These are phyloP conservation scores for Halesus radiatus DNA, from an alignment of 1,140 invertebrate species.

Conservation along the genomic window DNA sequence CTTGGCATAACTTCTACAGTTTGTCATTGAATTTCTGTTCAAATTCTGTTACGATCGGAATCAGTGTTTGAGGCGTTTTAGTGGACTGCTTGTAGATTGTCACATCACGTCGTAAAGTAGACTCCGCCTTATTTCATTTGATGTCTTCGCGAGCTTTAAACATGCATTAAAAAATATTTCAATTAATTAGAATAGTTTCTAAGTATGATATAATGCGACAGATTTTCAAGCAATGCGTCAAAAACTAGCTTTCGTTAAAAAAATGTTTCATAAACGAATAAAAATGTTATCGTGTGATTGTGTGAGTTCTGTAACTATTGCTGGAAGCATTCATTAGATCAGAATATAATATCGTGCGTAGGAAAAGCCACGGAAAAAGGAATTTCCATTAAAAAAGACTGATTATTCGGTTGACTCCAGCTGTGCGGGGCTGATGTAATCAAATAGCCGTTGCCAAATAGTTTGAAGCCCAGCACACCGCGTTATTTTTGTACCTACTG, in stretches of 20 bases:
- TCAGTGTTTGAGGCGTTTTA: not conserved
- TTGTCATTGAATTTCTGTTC: slow-evolving; percentile 8
- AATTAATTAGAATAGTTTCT: too few species aligned
- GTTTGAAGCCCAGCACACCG: not conserved
- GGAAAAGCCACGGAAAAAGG: not conserved
- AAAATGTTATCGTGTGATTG: not conserved
- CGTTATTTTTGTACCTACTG: not conserved
- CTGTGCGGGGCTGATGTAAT: slow-evolving; percentile 19
- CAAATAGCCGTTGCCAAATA: not conserved
- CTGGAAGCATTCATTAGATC: not conserved
- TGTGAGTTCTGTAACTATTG: not conserved
- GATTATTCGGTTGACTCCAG: slow-evolving; percentile 10
- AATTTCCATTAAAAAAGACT: not conserved
- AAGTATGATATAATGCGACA: not conserved
- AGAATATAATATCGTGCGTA: not conserved
- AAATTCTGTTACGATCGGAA: slow-evolving; percentile 3
- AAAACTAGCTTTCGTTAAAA: not conserved
- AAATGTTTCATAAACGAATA: not conserved
- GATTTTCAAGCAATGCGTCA: not conserved
- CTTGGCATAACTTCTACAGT: slow-evolving; percentile 10
- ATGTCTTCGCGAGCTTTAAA: not conserved
- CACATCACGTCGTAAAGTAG: slow-evolving; percentile 1
- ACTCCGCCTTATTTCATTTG: not conserved
- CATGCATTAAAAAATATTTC: too few species aligned
- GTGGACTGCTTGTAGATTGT: not conserved